Base-by-base conservation (phyloP, 2,888 invertebrate species). In the Vesta saturnalis region DNA sequence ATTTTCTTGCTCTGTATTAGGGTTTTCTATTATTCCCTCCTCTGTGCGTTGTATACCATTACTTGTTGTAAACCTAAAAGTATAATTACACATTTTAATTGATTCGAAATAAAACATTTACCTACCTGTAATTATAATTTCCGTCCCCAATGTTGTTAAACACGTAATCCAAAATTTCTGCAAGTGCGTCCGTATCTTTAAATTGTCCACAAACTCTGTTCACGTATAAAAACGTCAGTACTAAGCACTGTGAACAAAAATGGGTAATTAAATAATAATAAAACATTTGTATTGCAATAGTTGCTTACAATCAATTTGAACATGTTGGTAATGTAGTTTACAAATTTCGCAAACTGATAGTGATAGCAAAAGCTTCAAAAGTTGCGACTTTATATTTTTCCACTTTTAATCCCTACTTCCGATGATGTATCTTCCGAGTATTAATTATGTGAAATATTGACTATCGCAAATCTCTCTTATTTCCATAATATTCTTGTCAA, bases 1-100 rank as follows among this genome's bases (percentile, higher is more conserved):
- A 1, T 83, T 82, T 76, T 85, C 85, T 62, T 85, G 78, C 4
- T 86, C 85, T 1, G 83, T 82, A 19, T 85, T 85, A 71, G 84
- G 84, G 69, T 85, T 81, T 1, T 84, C 84, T 1, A 85, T 79
- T 56, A 83, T 79, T 0, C 82, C 86, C 63, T 81, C 78, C 77
- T 86, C 85, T 67, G 82, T 77, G 10, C 83, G 81, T 5, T 77
- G 74, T 12, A 83, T 78, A 10, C 86, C 86, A 72, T 87, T 85
- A 66, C 85, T 85, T 1, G 85, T 85, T 74, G 85, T 85, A 74
- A 80, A 85, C 6, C 86, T 85, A 23, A 18, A 18, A 21, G 12
- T 15, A n/a, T n/a, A n/a, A n/a, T n/a, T n/a, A n/a, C n/a, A 22
- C 55, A 4, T 22, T 55, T 14, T 2, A 22, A 19, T 10, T 52